Percentiles rank a stretch among this genome's conserved stretches.
These are phyloP conservation scores for Herpailurus yagouaroundi DNA, from an alignment of 2,113 vertebrate species.

Conservation along the genomic window DNA sequence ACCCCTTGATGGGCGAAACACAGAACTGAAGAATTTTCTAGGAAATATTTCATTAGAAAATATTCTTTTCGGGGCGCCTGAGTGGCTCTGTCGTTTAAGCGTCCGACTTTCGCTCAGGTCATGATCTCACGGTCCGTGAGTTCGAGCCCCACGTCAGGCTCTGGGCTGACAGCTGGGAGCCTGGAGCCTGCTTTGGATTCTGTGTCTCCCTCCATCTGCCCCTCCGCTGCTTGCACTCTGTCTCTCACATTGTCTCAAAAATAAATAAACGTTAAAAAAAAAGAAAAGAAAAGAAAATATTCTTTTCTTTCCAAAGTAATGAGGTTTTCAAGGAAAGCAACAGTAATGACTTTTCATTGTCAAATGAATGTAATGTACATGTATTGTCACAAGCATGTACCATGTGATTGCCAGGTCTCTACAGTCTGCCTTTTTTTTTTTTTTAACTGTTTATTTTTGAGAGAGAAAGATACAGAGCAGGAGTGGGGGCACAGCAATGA, in stretches of 20 bases:
- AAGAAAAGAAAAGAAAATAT: neutral
- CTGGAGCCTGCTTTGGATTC: neutral
- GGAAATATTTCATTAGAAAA: slow-evolving; percentile 1
- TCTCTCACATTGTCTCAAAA: neutral
- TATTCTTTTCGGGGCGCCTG: neutral
- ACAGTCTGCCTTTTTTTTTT: neutral
- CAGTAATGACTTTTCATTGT: neutral
- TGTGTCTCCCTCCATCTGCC: neutral
- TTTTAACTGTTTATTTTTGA: too few species aligned
- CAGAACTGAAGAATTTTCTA: neutral
- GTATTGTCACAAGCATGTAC: accelerated
- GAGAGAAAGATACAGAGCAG: too few species aligned
- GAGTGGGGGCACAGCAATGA: too few species aligned
- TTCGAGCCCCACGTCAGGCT: neutral
- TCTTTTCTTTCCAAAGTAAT: neutral
- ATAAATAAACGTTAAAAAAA: neutral
- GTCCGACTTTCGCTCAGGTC: neutral
- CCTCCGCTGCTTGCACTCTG: accelerated
- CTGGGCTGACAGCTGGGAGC: neutral
- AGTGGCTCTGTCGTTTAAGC: neutral
- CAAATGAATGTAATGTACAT: too few species aligned
- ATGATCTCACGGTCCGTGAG: neutral
- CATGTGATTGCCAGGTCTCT: too few species aligned
- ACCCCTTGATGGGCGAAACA: neutral
- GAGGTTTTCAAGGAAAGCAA: neutral